Base-by-base conservation (phyloP, 1,140 invertebrate species). In the Leguminivora glycinivorella region DNA sequence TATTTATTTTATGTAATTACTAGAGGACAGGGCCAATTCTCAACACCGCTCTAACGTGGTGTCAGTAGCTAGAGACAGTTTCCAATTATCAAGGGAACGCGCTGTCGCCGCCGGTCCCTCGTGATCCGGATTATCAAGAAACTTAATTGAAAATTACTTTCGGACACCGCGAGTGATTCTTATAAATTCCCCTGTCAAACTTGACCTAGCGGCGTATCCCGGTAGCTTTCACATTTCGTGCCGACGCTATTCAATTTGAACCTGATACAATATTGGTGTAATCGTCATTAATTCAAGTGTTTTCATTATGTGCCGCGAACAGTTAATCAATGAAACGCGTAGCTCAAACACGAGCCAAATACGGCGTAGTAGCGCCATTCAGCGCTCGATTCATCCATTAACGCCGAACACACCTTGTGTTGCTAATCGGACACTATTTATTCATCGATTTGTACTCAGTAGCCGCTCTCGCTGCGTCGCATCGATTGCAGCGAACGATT, bases 81-180 rank as follows among this genome's bases (percentile, higher is more conserved):
- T 88, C 78, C 78, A 87, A 85, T 87, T 84, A 85, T 79, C 68
- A 79, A 70, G 72, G 76, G 74, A 76, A 76, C 71, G 72, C 72
- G 73, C 73, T 78, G 80, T 80, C 81, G 82, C 81, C 76, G 69
- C 74, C 72, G 77, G 79, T 76, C 31, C 43, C 58, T 73, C 70
- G 69, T 84, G 83, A 88, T 85, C 80, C 84, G 88, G 85, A 89
- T 90, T 89, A 90, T 85, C 78, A 77, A 86, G 77, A 82, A 83
- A 82, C 77, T 84, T 84, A 84, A 90, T 89, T 89, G 81, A 85
- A 85, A 86, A 84, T 84, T 83, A 85, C 81, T 84, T 87, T 86
- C 73, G 81, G 78, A 72, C 73, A 71, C 75, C 69, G 68, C 75
- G 67, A 75, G 72, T 72, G 76, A 81, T 83, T 73, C 77, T 77